These are phyloP conservation scores for Poecilus cupreus DNA, from an alignment of 2,888 invertebrate species.

Conservation along the genomic window DNA sequence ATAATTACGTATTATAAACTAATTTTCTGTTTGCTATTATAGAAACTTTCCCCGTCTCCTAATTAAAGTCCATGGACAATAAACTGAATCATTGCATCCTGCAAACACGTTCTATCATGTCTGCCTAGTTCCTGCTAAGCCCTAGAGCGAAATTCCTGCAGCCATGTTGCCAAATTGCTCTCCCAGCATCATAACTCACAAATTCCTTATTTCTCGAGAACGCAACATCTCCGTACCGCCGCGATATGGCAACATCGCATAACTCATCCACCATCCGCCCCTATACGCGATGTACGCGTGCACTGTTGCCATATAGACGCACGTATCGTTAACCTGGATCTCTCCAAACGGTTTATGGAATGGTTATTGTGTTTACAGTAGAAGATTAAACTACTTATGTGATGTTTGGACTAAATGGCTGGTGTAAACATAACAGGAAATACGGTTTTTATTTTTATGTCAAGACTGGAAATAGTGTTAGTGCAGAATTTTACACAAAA, in stretches of 20 bases:
- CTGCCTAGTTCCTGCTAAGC: too few species aligned
- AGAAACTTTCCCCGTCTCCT: too few species aligned
- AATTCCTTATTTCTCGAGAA: background rate
- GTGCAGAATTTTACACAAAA: too few species aligned
- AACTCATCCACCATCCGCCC: too few species aligned
- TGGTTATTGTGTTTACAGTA: constrained; percentile 7
- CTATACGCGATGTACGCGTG: background rate
- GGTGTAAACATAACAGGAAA: constrained; percentile 1
- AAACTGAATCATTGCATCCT: background rate
- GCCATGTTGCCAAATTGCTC: background rate
- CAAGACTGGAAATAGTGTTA: too few species aligned
- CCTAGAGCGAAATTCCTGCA: background rate
- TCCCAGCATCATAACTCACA: background rate
- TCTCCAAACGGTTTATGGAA: constrained; percentile 14
- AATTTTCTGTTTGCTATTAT: too few species aligned
- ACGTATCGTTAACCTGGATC: constrained; percentile 7
- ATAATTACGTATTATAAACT: too few species aligned
- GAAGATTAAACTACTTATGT: constrained; percentile 38
- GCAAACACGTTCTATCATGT: too few species aligned
- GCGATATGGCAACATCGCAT: too few species aligned
- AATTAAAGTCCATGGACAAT: background rate
- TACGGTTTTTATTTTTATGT: background rate
- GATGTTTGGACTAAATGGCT: constrained; percentile 8
- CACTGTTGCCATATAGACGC: background rate
- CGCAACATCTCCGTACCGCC: background rate